Base-by-base conservation (phyloP, 2,888 invertebrate species). In the Tipula helvola region DNA sequence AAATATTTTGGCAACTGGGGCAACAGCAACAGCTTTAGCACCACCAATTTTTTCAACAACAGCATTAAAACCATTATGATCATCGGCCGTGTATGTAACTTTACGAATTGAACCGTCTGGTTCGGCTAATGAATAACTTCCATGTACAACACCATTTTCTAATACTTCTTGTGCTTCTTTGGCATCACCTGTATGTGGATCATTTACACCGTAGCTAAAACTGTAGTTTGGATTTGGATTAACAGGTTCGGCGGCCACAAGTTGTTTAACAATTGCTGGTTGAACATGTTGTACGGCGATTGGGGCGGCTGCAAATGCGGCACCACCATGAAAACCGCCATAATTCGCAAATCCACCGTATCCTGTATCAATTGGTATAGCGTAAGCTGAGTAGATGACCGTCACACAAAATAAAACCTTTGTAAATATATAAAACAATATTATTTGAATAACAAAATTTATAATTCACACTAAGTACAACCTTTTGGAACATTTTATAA, bases 21-120 rank as follows among this genome's bases (percentile, higher is more conserved):
- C 85, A 0, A 86, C 87, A 10, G 87, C 86, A 12, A 83, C 87
- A 41, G 88, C 92, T 42, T 88, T 88, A 5, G 88, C 88, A 13
- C 88, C 89, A 4, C 90, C 90, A 28, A 89, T 88, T 90, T 93
- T 94, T 90, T 93, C 93, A 0, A 95, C 94, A n/a, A 94, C 93
- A 12, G 94, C 94, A 90, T 94, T 94, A 91, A 94, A 94, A 3
- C 94, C 94, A 89, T 94, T 94, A 87, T 93, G 92, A n/a, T 94
- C 93, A 89, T 94, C 94, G 7, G 94, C 94, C 10, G 94, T 94
- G 90, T 94, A 94, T 88, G 94, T 94, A 4, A 94, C 94, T 88
- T 93, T 92, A 85, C 92, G 93, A 86, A 94, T 91, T 0, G 94
- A 93, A 88, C 95, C 95, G 89, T 95, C 95, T 0, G 94, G 94